Percentiles rank a stretch among this genome's conserved stretches.
These are phyloP conservation scores for Amphipyra berbera DNA, from an alignment of 2,888 invertebrate genomes.

Conservation along the genomic window DNA sequence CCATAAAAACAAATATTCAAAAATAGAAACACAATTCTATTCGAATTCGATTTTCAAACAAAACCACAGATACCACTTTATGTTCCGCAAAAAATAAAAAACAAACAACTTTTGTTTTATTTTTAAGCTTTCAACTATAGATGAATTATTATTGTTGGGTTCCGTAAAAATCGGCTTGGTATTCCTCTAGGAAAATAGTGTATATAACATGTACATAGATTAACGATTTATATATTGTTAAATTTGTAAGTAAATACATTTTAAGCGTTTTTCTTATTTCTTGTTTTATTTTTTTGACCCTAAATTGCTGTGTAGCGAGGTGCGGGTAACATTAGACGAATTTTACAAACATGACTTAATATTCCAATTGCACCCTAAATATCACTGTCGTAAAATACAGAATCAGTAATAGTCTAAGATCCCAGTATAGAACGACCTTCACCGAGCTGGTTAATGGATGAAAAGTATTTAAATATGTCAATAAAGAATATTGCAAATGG, in stretches of 20 bases:
- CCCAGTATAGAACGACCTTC: too few relatives aligned
- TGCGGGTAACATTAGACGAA: too few relatives aligned
- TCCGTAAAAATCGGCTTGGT: slow-evolving; percentile 1
- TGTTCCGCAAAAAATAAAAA: neutral
- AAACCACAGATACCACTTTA: neutral
- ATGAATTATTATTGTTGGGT: slow-evolving; percentile 8
- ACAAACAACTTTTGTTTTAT: neutral
- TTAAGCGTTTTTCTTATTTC: slow-evolving; percentile 60
- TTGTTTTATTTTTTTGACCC: slow-evolving; percentile 51
- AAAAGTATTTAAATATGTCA: too few relatives aligned
- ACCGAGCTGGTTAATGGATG: too few relatives aligned
- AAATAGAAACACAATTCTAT: slow-evolving; percentile 39
- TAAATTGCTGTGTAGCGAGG: neutral
- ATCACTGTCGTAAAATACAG: too few relatives aligned
- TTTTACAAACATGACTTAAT: too few relatives aligned
- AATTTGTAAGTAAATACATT: slow-evolving; percentile 69
- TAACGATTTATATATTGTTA: slow-evolving; percentile 67
- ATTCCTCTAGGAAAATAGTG: slow-evolving; percentile 36
- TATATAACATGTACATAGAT: slow-evolving; percentile 64
- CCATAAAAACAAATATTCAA: slow-evolving; percentile 3
- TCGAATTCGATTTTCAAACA: slow-evolving; percentile 18
- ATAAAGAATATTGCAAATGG: too few relatives aligned
- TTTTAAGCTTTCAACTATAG: neutral
- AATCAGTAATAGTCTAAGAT: too few relatives aligned
- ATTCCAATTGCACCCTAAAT: too few relatives aligned